Evolutionary conservation across 2,113 vertebrate genomes (phyloP).

Genomic region (Hemiscyllium ocellatum): DNA sequence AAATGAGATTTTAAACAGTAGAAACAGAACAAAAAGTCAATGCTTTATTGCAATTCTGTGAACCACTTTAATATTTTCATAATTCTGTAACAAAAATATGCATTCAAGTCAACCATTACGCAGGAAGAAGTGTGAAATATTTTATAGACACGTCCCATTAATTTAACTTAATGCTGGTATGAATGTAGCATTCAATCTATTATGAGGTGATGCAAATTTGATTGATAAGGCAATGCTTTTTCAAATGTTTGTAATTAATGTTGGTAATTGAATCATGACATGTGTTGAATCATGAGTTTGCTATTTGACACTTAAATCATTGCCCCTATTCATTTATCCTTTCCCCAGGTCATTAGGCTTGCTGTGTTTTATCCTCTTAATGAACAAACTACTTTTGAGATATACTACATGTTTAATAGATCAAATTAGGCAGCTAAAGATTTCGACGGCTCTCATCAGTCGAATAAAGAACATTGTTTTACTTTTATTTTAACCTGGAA

Average conservation of each 20-base stretch:
- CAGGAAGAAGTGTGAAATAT: slow-evolving; percentile 11
- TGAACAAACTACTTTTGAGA: neutral
- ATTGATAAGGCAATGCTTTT: slow-evolving; percentile 30
- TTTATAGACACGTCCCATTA: slow-evolving; percentile 11
- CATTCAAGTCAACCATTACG: neutral
- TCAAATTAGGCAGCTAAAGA: neutral
- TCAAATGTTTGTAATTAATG: slow-evolving; percentile 26
- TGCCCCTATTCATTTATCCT: neutral
- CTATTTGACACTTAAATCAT: neutral
- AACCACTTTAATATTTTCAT: slow-evolving; percentile 27
- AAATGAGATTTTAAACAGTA: slow-evolving; percentile 36
- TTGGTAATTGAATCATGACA: slow-evolving; percentile 28
- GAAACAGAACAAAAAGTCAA: slow-evolving; percentile 31
- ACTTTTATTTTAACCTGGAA: neutral
- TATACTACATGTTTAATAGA: neutral
- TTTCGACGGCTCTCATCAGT: neutral
- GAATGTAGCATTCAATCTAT: neutral
- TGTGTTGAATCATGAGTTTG: slow-evolving; percentile 16
- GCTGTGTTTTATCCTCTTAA: neutral
- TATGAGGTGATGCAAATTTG: slow-evolving; percentile 8
- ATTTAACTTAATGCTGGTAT: slow-evolving; percentile 3
- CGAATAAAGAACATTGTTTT: neutral
- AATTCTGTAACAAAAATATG: neutral
- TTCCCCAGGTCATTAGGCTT: neutral
- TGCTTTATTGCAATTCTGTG: slow-evolving; percentile 32